These are phyloP conservation scores for Schizopygopsis pylzovi DNA, from an alignment of 2,797 vertebrate genomes.

Conservation along the genomic window DNA sequence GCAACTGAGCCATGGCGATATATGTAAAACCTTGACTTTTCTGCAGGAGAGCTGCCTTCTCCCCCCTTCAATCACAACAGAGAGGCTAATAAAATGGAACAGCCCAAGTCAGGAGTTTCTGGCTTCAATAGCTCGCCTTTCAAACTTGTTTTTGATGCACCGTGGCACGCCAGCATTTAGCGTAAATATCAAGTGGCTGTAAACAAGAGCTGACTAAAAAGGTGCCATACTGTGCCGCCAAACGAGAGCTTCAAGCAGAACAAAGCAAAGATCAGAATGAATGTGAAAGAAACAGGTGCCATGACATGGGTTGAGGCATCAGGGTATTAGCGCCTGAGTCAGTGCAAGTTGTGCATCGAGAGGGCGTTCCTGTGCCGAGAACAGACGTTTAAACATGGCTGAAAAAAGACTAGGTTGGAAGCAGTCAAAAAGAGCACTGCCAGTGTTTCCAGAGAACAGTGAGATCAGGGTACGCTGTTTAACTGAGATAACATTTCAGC, in stretches of 20 bases:
- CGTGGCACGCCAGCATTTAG: constrained; percentile 38
- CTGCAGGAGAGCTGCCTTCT: constrained; percentile 10
- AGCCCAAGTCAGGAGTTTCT: constrained; percentile 43
- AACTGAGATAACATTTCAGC: constrained; percentile 51
- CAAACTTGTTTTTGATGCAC: constrained; percentile 41
- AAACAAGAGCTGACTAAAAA: constrained; percentile 45
- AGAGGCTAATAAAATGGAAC: constrained; percentile 55
- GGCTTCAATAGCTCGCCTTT: constrained; percentile 42
- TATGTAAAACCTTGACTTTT: constrained; percentile 50
- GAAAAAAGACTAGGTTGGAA: constrained; percentile 25
- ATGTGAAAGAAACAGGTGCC: constrained; percentile 42
- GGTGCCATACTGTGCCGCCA: neutral
- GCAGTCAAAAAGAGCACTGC: constrained; percentile 24
- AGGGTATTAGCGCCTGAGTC: constrained; percentile 14
- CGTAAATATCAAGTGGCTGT: constrained; percentile 42
- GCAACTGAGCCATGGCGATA: constrained; percentile 40
- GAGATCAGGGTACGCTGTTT: constrained; percentile 32
- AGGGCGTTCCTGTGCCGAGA: constrained; percentile 7
- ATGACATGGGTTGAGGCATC: constrained; percentile 13
- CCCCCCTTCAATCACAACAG: constrained; percentile 29
- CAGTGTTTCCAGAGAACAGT: constrained; percentile 29
- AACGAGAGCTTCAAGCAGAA: constrained; percentile 36
- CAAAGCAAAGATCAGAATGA: constrained; percentile 24
- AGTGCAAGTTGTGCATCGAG: neutral
- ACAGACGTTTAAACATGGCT: neutral